Conservation (phyloP, 1,140 invertebrate species). For the Papilio polytes region DNA sequence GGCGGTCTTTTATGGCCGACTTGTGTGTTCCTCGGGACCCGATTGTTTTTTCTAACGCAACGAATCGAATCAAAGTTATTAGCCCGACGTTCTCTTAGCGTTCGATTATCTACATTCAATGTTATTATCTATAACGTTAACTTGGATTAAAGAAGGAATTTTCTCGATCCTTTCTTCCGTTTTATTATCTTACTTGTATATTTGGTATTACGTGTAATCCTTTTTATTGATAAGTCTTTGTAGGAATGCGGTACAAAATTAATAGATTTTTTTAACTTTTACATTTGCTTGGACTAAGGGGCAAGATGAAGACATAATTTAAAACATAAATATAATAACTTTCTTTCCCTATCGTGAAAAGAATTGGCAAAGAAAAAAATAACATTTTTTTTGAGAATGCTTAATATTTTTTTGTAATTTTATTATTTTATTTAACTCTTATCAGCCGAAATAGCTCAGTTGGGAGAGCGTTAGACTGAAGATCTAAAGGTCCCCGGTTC, state of each 20-base stretch:
- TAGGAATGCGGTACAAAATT: background rate
- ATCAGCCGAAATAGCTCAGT: slow-evolving; percentile 7
- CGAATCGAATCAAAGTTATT: slow-evolving; percentile 34
- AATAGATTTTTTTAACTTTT: slow-evolving; percentile 33
- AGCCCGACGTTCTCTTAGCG: slow-evolving; percentile 24
- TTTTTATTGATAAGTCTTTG: background rate
- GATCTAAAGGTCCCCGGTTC: slow-evolving; percentile 10
- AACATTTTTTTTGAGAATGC: background rate
- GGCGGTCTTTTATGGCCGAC: slow-evolving; percentile 56
- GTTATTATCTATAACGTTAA: slow-evolving; percentile 10
- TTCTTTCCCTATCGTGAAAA: too few relatives aligned
- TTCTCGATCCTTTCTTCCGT: background rate
- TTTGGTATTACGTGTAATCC: slow-evolving; percentile 6
- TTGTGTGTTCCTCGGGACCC: slow-evolving; percentile 51
- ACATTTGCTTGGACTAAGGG: background rate
- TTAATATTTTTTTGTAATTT: background rate
- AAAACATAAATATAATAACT: too few relatives aligned
- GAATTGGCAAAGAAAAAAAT: too few relatives aligned
- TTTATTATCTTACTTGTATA: background rate
- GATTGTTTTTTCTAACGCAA: slow-evolving; percentile 45
- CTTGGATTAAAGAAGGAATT: slow-evolving; percentile 18
- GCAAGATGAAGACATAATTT: background rate
- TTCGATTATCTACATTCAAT: slow-evolving; percentile 21
- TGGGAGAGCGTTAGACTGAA: slow-evolving; percentile 10
- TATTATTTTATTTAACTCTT: background rate